phyloP scores from a whole-genome alignment of 1,140 invertebrate species.

The Drosophila santomea region DNA sequence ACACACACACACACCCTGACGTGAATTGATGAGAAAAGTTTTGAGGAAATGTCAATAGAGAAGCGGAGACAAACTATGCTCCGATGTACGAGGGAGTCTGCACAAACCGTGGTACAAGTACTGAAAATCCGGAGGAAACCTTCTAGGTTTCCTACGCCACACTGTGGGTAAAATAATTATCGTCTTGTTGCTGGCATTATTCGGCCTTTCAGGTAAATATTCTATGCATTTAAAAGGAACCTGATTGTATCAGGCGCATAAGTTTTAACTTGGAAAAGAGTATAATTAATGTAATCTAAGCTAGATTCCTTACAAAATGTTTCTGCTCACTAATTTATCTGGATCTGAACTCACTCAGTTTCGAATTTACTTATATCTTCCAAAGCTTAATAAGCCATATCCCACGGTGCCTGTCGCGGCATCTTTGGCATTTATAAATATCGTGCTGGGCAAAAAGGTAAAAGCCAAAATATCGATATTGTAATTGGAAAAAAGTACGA shows the following conservation, averaged over 20 bases:
- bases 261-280: no score
- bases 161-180: background rate
- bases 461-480: slow-evolving; percentile 78
- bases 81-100: slow-evolving; percentile 43
- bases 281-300: background rate
- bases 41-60: slow-evolving; percentile 83
- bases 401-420: slow-evolving; percentile 45
- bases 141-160: background rate
- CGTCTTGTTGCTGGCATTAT: no score
- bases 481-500: slow-evolving; percentile 76
- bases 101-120: slow-evolving; percentile 1
- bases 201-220: no score
- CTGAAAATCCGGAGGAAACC: background rate
- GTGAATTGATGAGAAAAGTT: slow-evolving; percentile 82
- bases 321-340: no score
- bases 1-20: slow-evolving; percentile 53
- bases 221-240: no score
- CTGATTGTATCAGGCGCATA: no score
- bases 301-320: background rate
- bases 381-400: no score
- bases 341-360: no score
- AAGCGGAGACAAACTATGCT: slow-evolving; percentile 74
- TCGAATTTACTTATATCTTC: no score
- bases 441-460: slow-evolving; percentile 66
- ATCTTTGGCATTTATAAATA: slow-evolving; percentile 79